Conservation (phyloP, 2,888 invertebrate species). For the Macrosoma leucophasiata region DNA sequence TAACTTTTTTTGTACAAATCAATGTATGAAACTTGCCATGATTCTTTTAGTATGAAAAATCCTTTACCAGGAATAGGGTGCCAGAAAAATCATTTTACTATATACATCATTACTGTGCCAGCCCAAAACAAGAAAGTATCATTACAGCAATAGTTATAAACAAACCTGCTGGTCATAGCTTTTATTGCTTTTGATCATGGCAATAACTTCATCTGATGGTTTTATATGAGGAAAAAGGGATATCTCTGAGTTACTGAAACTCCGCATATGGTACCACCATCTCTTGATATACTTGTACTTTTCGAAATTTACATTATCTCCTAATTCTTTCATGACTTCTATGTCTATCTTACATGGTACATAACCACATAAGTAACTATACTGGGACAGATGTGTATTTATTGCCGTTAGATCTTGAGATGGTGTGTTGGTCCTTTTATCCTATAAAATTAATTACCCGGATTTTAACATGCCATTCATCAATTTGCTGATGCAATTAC, state of each 20-base stretch:
- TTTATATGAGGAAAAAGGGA: slow-evolving; percentile 48
- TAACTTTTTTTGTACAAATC: too few species aligned
- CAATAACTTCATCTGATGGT: slow-evolving; percentile 36
- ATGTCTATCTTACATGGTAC: slow-evolving; percentile 69
- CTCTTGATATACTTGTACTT: slow-evolving; percentile 68
- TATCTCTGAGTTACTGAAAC: slow-evolving; percentile 71
- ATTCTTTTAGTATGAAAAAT: too few species aligned
- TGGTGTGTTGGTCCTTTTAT: slow-evolving; percentile 31
- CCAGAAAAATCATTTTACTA: too few species aligned
- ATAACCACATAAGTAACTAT: slow-evolving; percentile 77
- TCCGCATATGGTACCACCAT: slow-evolving; percentile 78
- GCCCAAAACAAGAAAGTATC: slow-evolving; percentile 17
- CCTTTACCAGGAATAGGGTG: too few species aligned
- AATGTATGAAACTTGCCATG: too few species aligned
- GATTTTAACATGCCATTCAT: slow-evolving; percentile 14
- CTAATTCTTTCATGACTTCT: slow-evolving; percentile 47
- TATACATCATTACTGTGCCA: too few species aligned
- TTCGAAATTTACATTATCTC: slow-evolving; percentile 42
- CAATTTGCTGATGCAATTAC: slow-evolving; percentile 36
- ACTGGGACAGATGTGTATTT: slow-evolving; percentile 62
- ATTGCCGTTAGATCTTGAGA: slow-evolving; percentile 45
- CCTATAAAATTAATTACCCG: slow-evolving; percentile 45
- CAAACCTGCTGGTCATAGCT: slow-evolving; percentile 50
- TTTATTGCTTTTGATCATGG: slow-evolving; percentile 34
- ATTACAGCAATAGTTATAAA: slow-evolving; percentile 24